These are phyloP conservation scores for Psettodes erumei DNA, from an alignment of 2,113 vertebrate genomes.

Conservation along the genomic window DNA sequence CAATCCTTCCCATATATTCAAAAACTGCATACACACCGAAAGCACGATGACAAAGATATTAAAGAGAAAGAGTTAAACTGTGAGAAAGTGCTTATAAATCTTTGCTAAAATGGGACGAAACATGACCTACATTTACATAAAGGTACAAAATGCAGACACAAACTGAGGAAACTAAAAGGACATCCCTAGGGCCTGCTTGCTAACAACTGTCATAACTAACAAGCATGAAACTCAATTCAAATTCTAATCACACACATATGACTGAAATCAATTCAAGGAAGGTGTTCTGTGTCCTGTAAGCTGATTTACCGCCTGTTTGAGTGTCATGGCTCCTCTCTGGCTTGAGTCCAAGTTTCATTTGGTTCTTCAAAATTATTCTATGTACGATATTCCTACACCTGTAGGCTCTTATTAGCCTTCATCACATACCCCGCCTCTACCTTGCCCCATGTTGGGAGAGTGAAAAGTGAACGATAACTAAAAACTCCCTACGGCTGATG, in stretches of 20 bases:
- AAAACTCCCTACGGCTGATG: slow-evolving; percentile 31
- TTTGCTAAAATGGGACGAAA: background rate
- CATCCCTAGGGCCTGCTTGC: background rate
- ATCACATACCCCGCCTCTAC: slow-evolving; percentile 8
- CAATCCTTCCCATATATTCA: background rate
- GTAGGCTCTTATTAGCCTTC: slow-evolving; percentile 47
- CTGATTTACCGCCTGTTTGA: slow-evolving; percentile 23
- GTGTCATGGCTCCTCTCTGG: slow-evolving; percentile 7
- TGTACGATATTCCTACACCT: slow-evolving; percentile 28
- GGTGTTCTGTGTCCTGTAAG: background rate
- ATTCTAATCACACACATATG: slow-evolving; percentile 17
- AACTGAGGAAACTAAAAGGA: background rate
- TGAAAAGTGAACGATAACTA: slow-evolving; percentile 52
- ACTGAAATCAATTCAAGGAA: slow-evolving; percentile 23
- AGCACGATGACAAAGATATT: background rate
- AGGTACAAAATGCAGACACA: background rate
- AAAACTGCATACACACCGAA: background rate
- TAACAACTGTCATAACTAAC: slow-evolving; percentile 1
- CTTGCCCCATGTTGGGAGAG: background rate
- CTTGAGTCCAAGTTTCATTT: slow-evolving; percentile 8
- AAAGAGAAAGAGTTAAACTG: background rate
- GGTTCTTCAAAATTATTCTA: slow-evolving; percentile 24
- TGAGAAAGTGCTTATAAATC: background rate
- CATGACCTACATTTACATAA: background rate
- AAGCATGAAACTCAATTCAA: slow-evolving; percentile 1